phyloP scores from a whole-genome alignment of 1,140 invertebrate genomes.

The Hycleus phaleratus region DNA sequence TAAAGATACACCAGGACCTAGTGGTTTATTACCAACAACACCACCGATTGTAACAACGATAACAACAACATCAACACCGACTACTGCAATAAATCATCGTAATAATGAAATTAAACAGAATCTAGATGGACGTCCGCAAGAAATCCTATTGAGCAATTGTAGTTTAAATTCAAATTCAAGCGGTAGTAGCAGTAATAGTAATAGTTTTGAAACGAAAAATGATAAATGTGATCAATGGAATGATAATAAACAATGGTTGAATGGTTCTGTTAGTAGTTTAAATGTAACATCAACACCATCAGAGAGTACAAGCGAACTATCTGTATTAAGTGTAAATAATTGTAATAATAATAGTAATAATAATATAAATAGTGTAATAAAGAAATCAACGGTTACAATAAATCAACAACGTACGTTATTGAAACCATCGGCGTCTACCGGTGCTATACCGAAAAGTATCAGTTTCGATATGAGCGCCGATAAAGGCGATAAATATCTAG shows the following conservation, averaged over 20 bases:
- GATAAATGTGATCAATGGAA: slow-evolving; percentile 30
- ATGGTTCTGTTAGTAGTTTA: slow-evolving; percentile 32
- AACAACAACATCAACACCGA: neutral
- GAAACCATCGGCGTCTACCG: slow-evolving; percentile 59
- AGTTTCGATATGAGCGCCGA: slow-evolving; percentile 87
- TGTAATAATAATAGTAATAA: neutral
- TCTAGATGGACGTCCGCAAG: slow-evolving; percentile 27
- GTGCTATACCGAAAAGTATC: slow-evolving; percentile 85
- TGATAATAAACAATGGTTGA: slow-evolving; percentile 36
- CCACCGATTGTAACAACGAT: neutral
- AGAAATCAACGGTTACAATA: slow-evolving; percentile 14
- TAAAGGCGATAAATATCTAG: slow-evolving; percentile 60
- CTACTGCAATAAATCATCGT: neutral
- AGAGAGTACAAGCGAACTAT: slow-evolving; percentile 34
- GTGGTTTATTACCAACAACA: slow-evolving; percentile 21
- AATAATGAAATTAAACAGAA: slow-evolving; percentile 4
- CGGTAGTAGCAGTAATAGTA: slow-evolving; percentile 33
- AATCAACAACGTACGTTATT: slow-evolving; percentile 12
- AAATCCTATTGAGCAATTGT: slow-evolving; percentile 37
- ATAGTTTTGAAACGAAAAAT: slow-evolving; percentile 30
- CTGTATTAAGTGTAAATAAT: slow-evolving; percentile 32
- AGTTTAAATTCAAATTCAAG: slow-evolving; percentile 40
- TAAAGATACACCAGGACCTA: slow-evolving; percentile 25
- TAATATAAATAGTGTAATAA: neutral
- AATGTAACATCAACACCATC: slow-evolving; percentile 35